Evolutionary conservation across 2,888 invertebrate genomes (phyloP), one percentile per base, ranked within the genome.

Genomic region (Nasonovia ribisnigri): DNA sequence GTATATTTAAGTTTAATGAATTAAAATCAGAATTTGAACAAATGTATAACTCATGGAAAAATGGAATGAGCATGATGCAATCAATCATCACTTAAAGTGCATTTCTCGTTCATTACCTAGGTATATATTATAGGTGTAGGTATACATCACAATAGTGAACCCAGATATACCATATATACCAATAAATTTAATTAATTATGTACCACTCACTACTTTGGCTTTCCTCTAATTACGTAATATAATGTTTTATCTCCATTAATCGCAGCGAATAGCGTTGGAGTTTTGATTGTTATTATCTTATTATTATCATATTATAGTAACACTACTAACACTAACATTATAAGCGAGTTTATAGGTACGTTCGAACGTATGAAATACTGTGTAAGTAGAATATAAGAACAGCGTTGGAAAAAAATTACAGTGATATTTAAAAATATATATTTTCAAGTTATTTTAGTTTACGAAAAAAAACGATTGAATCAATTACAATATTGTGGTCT

Each of bases 261-360:
- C n/a, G 16, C 8, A n/a, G 2, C 4, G 16, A 51, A 67, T 16
- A 67, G 67, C n/a, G 16, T n/a, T 67, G 16, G 16, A n/a, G n/a
- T 67, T 67, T n/a, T 67, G n/a, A n/a, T 67, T 67, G n/a, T n/a
- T 67, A 67, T n/a, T 67, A 60, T 46, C n/a, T n/a, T 67, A 67
- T 13, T n/a, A 5, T 67, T 67, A 67, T 67, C 11, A 67, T 16
- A 29, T 29, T 60, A n/a, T 46, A 46, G 46, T 11, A 11, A 67
- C 16, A 67, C 16, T 67, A n/a, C 13, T 60, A 8, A 60, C 60
- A 54, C 10, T 26, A 29, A 57, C 13, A n/a, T n/a, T 67, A 67
- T 67, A n/a, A n/a, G n/a, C 16, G 16, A 16, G 6, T 36, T 36
- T 4, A 67, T 1, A 11, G 46, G 46, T 67, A 13, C n/a, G 16